Base-by-base conservation (phyloP, 2,113 vertebrate genomes). In the Sinocyclocheilus anshuiensis region DNA sequence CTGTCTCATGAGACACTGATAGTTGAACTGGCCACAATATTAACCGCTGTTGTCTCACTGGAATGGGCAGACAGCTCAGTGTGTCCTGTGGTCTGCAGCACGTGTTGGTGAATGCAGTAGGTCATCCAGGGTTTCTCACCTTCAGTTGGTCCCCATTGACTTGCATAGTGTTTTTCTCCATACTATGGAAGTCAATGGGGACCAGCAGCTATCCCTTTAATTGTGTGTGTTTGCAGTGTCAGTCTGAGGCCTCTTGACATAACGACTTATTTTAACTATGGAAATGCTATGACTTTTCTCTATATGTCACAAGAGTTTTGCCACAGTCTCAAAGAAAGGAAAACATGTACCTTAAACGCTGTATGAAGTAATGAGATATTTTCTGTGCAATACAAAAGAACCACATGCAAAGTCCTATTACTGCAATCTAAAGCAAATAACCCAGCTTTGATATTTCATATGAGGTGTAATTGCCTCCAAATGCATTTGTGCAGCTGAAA, bases 161-260 rank as follows among this genome's bases (percentile, higher is more conserved):
- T 33, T 33, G 29, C 39, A 42, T 42, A 42, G 39, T 42, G 39
- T 0, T 7, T 42, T 42, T 42, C 36, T 36, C 39, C 6, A 42
- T 42, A 42, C 39, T 42, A 42, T 42, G 39, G 39, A 42, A 42
- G 39, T 36, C 36, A 36, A 36, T 36, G 36, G 36, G 36, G 36
- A 36, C 36, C 39, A 42, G 39, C 39, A 42, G 6, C 39, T 45
- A 2, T 45, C 4, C 4, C 36, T 36, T 36, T 45, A 45, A 45
- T n/a, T 92, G 93, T 92, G 94, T 93, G 45, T 48, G 45, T 48
- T 48, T 48, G 45, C 11, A 11, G 9, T 11, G 45, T 48, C 88
- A 92, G 78, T 91, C 90, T 88, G 84, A 92, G 90, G 63, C 48
- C n/a, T n/a, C 22, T 80, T 29, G 53, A 69, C 36, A n/a, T 22